phyloP scores from a whole-genome alignment of 2,888 invertebrate genomes.

The Creontiades dilutus region DNA sequence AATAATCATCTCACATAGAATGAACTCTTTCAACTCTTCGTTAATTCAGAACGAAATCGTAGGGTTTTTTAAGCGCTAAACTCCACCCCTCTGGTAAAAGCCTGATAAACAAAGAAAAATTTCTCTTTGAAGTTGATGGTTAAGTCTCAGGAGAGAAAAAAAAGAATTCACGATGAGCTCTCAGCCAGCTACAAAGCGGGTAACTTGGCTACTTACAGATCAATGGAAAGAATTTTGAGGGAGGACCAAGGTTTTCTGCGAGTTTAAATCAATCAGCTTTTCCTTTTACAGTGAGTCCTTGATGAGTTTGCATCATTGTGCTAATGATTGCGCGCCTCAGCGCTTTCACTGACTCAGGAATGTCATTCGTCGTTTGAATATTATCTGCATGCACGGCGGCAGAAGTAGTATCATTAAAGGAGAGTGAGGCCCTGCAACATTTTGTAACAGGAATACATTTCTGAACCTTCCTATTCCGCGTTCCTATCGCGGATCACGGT shows the following conservation, averaged over 20 bases:
- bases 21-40: conserved; percentile 23
- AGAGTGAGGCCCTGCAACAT: too few species aligned
- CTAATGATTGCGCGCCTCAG: too few species aligned
- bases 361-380: too few species aligned
- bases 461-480: too few species aligned
- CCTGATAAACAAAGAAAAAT: conserved; percentile 27
- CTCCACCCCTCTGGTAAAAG: conserved; percentile 2
- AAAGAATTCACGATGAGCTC: neutral
- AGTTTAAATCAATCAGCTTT: too few species aligned
- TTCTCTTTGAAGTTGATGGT: conserved; percentile 24
- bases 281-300: too few species aligned
- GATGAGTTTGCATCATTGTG: too few species aligned
- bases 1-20: neutral
- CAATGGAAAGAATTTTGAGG: conserved; percentile 3
- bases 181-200: neutral
- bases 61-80: neutral
- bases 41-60: neutral
- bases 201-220: neutral
- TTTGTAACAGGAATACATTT: too few species aligned
- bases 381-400: too few species aligned
- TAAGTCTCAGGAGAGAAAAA: neutral
- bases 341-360: too few species aligned
- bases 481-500: too few species aligned
- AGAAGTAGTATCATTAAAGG: too few species aligned
- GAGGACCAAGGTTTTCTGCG: neutral